Evolutionary conservation across 2,113 vertebrate genomes (phyloP), one percentile per base, ranked within the genome.

Genomic region (Oncorhynchus nerka): DNA sequence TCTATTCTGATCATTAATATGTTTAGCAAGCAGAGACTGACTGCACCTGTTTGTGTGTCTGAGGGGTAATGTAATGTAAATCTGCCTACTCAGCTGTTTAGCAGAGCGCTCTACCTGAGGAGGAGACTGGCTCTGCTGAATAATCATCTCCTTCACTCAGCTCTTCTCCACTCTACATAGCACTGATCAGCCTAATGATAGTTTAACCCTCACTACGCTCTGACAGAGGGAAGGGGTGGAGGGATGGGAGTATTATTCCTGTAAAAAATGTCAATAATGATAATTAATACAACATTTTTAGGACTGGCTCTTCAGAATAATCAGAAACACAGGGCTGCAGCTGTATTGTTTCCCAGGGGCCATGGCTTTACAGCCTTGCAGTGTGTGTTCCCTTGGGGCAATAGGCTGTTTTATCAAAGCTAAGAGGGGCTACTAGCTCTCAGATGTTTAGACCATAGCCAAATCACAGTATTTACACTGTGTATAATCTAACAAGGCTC

Each of bases 261-360:
- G 71, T 32, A 45, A 11, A 45, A 45, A 39, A 13, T 20, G 67
- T 65, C 32, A 71, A 39, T 16, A 19, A 70, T 51, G 77, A 34
- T 65, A 62, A 86, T 89, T 68, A 88, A 90, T 88, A n/a, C 85
- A 86, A 82, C 30, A 91, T 84, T 83, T 16, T 81, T 80, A 76
- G 77, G 70, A 45, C 39, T 45, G 39, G 26, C 61, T 22, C 72
- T 68, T 39, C 32, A 39, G 19, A 68, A 75, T 15, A 77, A 80
- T 76, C 86, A 48, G 76, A 48, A 30, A 4, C 16, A 55, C 51
- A 19, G 16, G 51, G 16, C 51, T 55, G 51, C 51, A 55, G 51
- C 51, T 11, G 39, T 45, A 12, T 9, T 11, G 51, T 55, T 55
- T 55, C 16, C 51, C 16, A 55, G 51, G 4, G 16, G 16, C 4